A percentile compares a stretch with the other conserved stretches of the same genome.
Evolutionary conservation across 2,113 vertebrate species (phyloP).

Genomic region (Cisticola juncidis): DNA sequence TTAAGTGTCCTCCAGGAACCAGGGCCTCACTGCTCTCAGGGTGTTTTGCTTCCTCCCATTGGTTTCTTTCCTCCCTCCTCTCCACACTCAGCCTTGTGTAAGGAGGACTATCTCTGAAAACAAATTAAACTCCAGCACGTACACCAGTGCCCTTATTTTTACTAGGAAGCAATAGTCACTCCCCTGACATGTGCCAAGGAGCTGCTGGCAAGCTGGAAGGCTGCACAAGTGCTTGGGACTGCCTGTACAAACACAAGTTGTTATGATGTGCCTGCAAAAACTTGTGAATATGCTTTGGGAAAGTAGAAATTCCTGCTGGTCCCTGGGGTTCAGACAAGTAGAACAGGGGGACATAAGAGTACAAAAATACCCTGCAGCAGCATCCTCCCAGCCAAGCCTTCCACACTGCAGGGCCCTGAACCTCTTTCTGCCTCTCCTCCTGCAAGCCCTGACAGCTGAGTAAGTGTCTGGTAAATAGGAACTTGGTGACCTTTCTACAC

Average conservation of each 20-base stretch:
- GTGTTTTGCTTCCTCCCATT: background rate
- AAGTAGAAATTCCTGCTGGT: rapidly evolving
- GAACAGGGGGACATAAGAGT: background rate
- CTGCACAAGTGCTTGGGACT: background rate
- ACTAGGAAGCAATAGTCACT: background rate
- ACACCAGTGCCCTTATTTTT: background rate
- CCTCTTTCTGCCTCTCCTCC: background rate
- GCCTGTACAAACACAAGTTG: background rate
- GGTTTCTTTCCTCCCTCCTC: background rate
- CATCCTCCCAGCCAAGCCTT: rapidly evolving
- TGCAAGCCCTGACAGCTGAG: background rate
- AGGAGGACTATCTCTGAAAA: background rate
- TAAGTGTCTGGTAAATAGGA: background rate
- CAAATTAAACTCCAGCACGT: rapidly evolving
- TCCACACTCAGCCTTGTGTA: background rate
- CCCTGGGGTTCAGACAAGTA: background rate
- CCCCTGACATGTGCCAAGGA: background rate
- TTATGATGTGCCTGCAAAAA: background rate
- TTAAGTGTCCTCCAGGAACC: background rate
- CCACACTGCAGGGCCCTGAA: background rate
- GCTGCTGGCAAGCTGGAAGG: background rate
- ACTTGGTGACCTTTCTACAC: background rate
- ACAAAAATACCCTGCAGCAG: background rate
- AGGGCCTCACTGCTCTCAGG: background rate
- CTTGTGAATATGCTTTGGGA: rapidly evolving